phyloP scores from a whole-genome alignment of 2,113 vertebrate species.

The Cyanistes caeruleus region DNA sequence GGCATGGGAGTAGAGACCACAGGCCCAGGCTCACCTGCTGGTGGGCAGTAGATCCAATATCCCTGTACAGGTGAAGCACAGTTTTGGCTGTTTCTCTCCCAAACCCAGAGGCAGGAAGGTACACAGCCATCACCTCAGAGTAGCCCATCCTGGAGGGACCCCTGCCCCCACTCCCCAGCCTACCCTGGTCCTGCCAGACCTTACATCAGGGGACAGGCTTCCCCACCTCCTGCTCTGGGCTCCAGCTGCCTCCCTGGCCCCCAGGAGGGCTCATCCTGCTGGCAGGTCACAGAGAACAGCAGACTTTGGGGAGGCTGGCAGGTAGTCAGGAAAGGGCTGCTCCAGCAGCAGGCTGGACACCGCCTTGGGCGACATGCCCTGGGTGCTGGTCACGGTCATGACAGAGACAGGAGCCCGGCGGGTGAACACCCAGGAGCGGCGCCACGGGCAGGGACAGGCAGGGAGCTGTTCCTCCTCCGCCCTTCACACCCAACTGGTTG shows the following conservation, averaged over 20 bases:
- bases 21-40: accelerated
- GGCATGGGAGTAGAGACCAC: accelerated
- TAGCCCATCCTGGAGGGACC: neutral
- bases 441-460: neutral
- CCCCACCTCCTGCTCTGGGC: accelerated
- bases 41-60: neutral
- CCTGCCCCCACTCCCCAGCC: neutral
- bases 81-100: neutral
- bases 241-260: neutral
- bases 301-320: neutral
- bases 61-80: accelerated
- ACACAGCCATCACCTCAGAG: neutral
- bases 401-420: neutral
- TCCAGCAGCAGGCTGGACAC: neutral
- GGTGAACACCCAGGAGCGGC: neutral
- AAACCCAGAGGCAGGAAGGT: neutral
- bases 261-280: neutral
- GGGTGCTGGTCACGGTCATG: neutral
- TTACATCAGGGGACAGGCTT: accelerated
- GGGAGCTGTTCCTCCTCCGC: neutral
- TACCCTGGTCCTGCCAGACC: no score
- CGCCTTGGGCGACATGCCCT: neutral
- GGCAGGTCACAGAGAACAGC: neutral
- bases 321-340: neutral
- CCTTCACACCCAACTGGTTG: neutral